Base-by-base conservation (phyloP, 2,888 invertebrate species). In the Sycophila texana region DNA sequence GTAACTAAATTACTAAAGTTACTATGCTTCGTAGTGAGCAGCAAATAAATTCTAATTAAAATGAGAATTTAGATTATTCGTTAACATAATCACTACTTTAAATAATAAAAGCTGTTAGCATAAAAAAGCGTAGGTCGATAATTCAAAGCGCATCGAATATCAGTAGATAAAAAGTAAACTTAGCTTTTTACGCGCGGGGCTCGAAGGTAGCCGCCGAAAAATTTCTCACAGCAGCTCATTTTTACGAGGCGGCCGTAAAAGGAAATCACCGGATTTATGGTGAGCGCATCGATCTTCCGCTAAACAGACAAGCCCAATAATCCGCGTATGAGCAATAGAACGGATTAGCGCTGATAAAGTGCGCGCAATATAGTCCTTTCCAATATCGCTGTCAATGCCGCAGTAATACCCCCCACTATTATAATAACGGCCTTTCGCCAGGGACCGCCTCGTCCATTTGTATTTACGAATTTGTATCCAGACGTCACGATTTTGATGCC, bases 321-420 rank as follows among this genome's bases (percentile, higher is more conserved):
- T 55, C 39, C 65, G 20, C 22, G 14, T 20, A 39, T n/a, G 49
- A 61, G 61, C 71, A 47, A 60, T 18, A n/a, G 47, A 63, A 61
- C 18, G 74, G 74, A 74, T 74, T 65, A 74, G 20, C 14, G 22
- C 22, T 74, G 74, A 74, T 66, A 65, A 74, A 74, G 47, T 39
- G 22, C 55, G n/a, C 47, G 57, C 57, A 65, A 57, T 74, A 74
- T 16, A 65, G 65, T 74, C 30, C 22, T 74, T 74, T 39, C 55
- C 74, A 65, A 74, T 74, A 74, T 74, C 49, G n/a, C 10, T 22
- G 30, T 72, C 13, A 26, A 61, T 61, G 18, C 47, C 61, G 30
- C 5, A 26, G n/a, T 26, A 55, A 47, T 22, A 2, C 26, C 39
- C 3, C 18, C 18, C 0, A 65, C 0, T 13, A 57, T 74, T 74